These are phyloP conservation scores for Crotalus tigris DNA, from an alignment of 2,113 vertebrate genomes.

Conservation along the genomic window DNA sequence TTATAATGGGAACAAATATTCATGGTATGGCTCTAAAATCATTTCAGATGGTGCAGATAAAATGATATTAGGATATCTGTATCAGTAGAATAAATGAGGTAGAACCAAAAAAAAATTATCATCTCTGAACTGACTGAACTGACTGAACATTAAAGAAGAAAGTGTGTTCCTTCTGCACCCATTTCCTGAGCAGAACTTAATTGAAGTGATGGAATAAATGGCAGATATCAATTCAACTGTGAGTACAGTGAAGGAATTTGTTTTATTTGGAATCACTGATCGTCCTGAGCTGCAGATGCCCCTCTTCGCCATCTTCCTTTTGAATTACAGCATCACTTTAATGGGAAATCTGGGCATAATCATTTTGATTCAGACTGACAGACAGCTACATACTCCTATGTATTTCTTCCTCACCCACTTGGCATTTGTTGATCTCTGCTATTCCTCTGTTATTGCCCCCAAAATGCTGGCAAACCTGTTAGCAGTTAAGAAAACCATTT, in stretches of 20 bases:
- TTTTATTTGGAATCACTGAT: slow-evolving; percentile 5
- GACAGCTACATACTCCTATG: slow-evolving; percentile 17
- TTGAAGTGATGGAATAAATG: background rate
- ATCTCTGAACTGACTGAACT: background rate
- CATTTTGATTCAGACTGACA: background rate
- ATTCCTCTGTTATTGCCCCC: slow-evolving; percentile 8
- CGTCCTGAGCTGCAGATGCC: background rate
- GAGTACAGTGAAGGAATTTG: background rate
- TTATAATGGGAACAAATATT: background rate
- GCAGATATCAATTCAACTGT: background rate
- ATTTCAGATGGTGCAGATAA: background rate
- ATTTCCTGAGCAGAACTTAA: background rate
- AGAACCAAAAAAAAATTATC: background rate
- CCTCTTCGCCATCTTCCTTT: background rate
- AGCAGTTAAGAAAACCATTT: slow-evolving; percentile 16
- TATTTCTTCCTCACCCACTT: slow-evolving; percentile 23
- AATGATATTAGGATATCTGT: background rate
- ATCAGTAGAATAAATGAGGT: background rate
- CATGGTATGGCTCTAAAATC: background rate
- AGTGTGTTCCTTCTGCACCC: background rate
- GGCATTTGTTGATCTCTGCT: slow-evolving; percentile 21
- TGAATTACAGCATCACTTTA: slow-evolving; percentile 4
- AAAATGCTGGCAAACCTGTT: slow-evolving; percentile 5
- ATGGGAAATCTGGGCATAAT: slow-evolving; percentile 16
- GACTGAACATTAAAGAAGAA: background rate